Evolutionary conservation across 2,113 vertebrate genomes (phyloP), one percentile per base, ranked within the genome.

Genomic region (Gymnogyps californianus): DNA sequence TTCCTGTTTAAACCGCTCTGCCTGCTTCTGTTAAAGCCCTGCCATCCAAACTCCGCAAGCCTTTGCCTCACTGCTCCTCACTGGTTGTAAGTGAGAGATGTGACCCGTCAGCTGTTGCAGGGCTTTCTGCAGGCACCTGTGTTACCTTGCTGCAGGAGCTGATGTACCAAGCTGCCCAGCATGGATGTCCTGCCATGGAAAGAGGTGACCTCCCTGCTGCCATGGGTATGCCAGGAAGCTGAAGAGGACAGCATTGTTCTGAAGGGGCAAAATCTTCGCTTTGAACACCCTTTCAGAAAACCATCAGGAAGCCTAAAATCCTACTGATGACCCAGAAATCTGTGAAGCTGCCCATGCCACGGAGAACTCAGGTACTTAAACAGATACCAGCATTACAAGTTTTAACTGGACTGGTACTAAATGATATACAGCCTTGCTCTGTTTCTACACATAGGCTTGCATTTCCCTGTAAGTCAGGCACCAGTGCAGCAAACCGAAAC

Each of bases 171-270:
- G 55, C 72, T 69, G 47, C 42, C 44, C 34, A 29, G 22, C 1
- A 0, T 19, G 17, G 76, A 38, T 21, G 20, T 58, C 19, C 44
- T 9, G 1, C 46, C 26, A 19, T 0, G 0, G 31, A 25, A 82
- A 29, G 36, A 74, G 22, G 19, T 19, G 54, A 64, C n/a, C 19
- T 89, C 26, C 15, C 26, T 54, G 22, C 31, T 42, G 6, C 38
- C 49, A 24, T 3, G 12, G 38, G n/a, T 67, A 34, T 2, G 6
- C n/a, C 51, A 51, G 46, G 47, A 65, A 71, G 47, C 22, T 36
- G 69, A 62, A 71, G 46, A 87, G 31, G 24, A 87, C 40, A 29
- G 34, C 0, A 0, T 16, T 44, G 25, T 46, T 62, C 70, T 69
- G 36, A 72, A 69, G 29, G 49, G 54, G 42, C 44, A 92, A 86